Percentiles rank a stretch among this genome's conserved stretches.
These are phyloP conservation scores for Antheraea yamamai DNA, from an alignment of 2,888 invertebrate species.

Conservation along the genomic window DNA sequence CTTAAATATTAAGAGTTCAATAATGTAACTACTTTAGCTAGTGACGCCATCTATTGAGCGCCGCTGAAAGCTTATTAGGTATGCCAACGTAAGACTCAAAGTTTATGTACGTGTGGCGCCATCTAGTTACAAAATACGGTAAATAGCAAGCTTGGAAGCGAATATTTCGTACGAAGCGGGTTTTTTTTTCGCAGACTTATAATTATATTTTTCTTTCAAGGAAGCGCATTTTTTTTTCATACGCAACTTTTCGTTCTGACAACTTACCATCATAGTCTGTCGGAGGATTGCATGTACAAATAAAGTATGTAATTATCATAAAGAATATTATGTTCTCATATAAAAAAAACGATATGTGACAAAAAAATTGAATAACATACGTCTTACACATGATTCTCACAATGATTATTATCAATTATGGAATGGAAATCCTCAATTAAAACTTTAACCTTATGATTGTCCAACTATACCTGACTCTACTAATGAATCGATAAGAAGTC, in stretches of 20 bases:
- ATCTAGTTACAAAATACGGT: constrained; percentile 52
- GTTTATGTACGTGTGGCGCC: constrained; percentile 47
- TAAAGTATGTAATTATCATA: constrained; percentile 58
- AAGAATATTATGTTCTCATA: background rate
- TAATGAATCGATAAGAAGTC: constrained; percentile 15
- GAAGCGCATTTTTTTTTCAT: constrained; percentile 32
- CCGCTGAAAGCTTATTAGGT: constrained; percentile 29
- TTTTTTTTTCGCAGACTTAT: constrained; percentile 2
- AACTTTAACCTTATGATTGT: constrained; percentile 6
- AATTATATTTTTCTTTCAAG: constrained; percentile 30
- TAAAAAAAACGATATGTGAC: too few relatives aligned
- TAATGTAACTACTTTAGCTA: constrained; percentile 26
- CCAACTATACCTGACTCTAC: background rate
- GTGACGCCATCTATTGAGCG: constrained; percentile 50
- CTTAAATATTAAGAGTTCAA: background rate
- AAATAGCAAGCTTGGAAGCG: constrained; percentile 63
- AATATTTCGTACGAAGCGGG: background rate
- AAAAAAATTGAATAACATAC: background rate
- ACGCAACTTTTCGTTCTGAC: constrained; percentile 53
- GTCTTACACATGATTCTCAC: background rate
- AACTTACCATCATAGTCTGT: constrained; percentile 78
- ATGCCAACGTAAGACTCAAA: constrained; percentile 31
- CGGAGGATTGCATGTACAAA: constrained; percentile 76
- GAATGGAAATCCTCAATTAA: background rate
- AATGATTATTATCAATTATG: background rate